These are phyloP conservation scores for Scaptomyza parva DNA, from an alignment of 2,888 invertebrate species.

Conservation along the genomic window DNA sequence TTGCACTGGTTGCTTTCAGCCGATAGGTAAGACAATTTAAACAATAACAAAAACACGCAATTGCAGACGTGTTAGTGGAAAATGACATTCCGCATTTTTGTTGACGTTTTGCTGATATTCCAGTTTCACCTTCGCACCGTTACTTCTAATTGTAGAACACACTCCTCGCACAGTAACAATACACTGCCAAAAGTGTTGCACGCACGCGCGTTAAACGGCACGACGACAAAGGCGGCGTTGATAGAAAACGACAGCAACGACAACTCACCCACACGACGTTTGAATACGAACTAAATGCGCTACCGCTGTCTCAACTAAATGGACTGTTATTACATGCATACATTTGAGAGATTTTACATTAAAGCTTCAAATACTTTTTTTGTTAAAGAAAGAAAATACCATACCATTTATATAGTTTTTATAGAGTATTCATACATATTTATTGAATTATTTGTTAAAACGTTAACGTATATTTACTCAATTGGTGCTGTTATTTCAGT, in stretches of 20 bases:
- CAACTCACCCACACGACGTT: conserved; percentile 65
- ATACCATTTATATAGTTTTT: neutral
- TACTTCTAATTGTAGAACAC: conserved; percentile 65
- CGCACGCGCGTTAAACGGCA: conserved; percentile 53
- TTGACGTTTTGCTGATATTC: conserved; percentile 41
- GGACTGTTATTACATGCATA: conserved; percentile 19
- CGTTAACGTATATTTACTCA: conserved; percentile 10
- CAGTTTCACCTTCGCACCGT: conserved; percentile 80
- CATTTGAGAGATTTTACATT: neutral
- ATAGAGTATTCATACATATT: neutral
- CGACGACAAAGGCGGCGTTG: conserved; percentile 25
- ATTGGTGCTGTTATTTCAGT: conserved; percentile 9
- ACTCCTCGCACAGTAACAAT: conserved; percentile 33
- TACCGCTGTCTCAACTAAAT: conserved; percentile 18
- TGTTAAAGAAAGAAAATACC: neutral
- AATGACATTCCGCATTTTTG: conserved; percentile 37
- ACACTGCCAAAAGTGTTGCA: conserved; percentile 43
- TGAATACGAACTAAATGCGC: conserved; percentile 52
- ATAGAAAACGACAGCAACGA: conserved; percentile 11
- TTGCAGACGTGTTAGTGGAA: conserved; percentile 16
- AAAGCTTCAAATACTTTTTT: neutral
- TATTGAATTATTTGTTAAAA: conserved; percentile 10
- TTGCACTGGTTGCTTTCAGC: conserved; percentile 4
- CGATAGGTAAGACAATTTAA: conserved; percentile 22
- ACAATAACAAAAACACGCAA: conserved; percentile 22